These are phyloP conservation scores for Tetragnatha versicolor DNA, from an alignment of 1,140 invertebrate genomes.

Conservation along the genomic window DNA sequence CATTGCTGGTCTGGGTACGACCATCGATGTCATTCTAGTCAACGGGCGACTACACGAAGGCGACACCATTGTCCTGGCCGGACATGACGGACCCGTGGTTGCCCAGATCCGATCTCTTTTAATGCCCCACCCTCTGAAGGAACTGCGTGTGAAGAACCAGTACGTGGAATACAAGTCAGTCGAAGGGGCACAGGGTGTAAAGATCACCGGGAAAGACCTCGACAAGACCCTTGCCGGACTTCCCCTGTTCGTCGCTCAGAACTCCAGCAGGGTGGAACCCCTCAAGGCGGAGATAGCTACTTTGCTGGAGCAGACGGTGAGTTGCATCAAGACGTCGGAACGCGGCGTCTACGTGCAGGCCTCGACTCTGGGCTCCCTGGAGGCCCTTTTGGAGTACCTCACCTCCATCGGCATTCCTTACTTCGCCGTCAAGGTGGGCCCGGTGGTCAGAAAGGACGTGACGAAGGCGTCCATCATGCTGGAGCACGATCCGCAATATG, in stretches of 20 bases:
- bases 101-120: slow-evolving; percentile 96
- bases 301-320: slow-evolving; percentile 86
- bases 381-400: slow-evolving; percentile 96
- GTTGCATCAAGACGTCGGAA: slow-evolving; percentile 86
- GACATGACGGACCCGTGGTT: slow-evolving; percentile 97
- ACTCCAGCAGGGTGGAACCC: slow-evolving; percentile 91
- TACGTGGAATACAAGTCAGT: slow-evolving; percentile 97
- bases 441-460: slow-evolving; percentile 98
- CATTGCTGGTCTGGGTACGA: slow-evolving; percentile 95
- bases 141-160: slow-evolving; percentile 94
- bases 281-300: slow-evolving; percentile 77
- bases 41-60: slow-evolving; percentile 93
- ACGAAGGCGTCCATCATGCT: slow-evolving; percentile 99
- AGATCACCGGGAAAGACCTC: slow-evolving; percentile 96
- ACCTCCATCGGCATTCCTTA: slow-evolving; percentile 97
- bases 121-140: slow-evolving; percentile 97
- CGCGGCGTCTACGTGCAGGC: slow-evolving; percentile 98
- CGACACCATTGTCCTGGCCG: slow-evolving; percentile 93
- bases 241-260: slow-evolving; percentile 83
- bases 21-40: slow-evolving; percentile 98
- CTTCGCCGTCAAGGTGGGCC: slow-evolving; percentile 97
- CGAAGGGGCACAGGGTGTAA: slow-evolving; percentile 95
- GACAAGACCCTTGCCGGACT: slow-evolving; percentile 94
- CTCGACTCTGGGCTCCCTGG: slow-evolving; percentile 96
- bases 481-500: slow-evolving; percentile 96